Evolutionary conservation across 2,888 invertebrate genomes (phyloP), one percentile per base, ranked within the genome.

Genomic region (Sabellastarte sp.): DNA sequence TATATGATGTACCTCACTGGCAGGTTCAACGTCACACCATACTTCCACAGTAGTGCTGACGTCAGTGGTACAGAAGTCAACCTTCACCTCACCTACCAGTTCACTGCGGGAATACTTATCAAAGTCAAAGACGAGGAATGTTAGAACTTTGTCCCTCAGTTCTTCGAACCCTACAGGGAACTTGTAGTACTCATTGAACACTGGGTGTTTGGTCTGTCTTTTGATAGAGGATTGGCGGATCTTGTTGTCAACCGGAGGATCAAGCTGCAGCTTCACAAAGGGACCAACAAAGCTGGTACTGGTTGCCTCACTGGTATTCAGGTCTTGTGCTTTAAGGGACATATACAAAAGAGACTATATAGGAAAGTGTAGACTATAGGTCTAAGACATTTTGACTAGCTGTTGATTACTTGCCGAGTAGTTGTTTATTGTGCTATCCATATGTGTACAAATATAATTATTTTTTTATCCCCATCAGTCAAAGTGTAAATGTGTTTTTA

Each of bases 271-370:
- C 3, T 91, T 89, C 20, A 94, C 92, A 84, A 93, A 94, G 0
- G 94, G 93, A 85, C 94, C 93, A 78, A 91, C 91, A 85, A 93
- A 93, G 26, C 93, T 93, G 1, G 93, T n/a, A n/a, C n/a, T n/a
- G n/a, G n/a, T n/a, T n/a, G n/a, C n/a, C n/a, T n/a, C n/a, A n/a
- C n/a, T n/a, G n/a, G n/a, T n/a, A n/a, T n/a, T n/a, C n/a, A n/a
- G n/a, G n/a, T n/a, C n/a, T n/a, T n/a, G n/a, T n/a, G n/a, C n/a
- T n/a, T n/a, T n/a, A n/a, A n/a, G n/a, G n/a, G n/a, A n/a, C n/a
- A n/a, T n/a, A n/a, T n/a, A n/a, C n/a, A n/a, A n/a, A n/a, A n/a
- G n/a, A n/a, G n/a, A n/a, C n/a, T n/a, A n/a, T n/a, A n/a, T n/a
- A n/a, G n/a, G n/a, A n/a, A n/a, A n/a, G n/a, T n/a, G n/a, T n/a